Conservation (phyloP, 1,140 invertebrate genomes). For the Polyergus mexicanus region DNA sequence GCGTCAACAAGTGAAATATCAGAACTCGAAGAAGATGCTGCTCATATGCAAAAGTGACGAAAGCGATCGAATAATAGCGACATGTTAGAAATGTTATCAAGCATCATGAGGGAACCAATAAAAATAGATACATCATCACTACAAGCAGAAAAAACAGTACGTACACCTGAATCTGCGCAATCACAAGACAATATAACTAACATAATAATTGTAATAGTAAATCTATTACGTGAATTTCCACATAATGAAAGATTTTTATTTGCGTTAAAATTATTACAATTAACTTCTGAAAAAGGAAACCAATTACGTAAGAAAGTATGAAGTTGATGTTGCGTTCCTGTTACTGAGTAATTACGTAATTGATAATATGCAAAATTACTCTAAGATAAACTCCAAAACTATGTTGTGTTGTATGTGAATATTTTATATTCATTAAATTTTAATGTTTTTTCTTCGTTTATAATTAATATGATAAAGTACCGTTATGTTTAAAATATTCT, state of each 20-base stretch:
- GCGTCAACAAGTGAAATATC: constrained; percentile 16
- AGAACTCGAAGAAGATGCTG: background rate
- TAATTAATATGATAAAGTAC: no score
- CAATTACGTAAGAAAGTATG: constrained; percentile 9
- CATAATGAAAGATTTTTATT: constrained; percentile 8
- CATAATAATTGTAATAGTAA: constrained; percentile 26
- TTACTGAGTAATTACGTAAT: no score
- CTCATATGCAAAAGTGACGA: background rate
- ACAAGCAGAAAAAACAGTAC: no score
- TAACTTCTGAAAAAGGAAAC: constrained; percentile 11
- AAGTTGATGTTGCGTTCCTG: no score
- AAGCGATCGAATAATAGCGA: constrained; percentile 11
- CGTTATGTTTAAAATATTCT: no score
- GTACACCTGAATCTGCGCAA: background rate
- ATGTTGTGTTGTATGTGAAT: no score
- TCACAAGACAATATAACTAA: constrained; percentile 17
- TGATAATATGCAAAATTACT: no score
- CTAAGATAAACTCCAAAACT: no score
- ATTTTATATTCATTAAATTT: no score
- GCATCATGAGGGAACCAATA: constrained; percentile 14
- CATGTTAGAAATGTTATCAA: constrained; percentile 1
- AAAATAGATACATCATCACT: constrained; percentile 23
- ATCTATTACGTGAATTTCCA: constrained; percentile 34
- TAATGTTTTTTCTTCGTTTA: no score
- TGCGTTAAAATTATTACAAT: constrained; percentile 24